phyloP scores from a whole-genome alignment of 2,888 invertebrate species.

The Sarcophaga variegata region DNA sequence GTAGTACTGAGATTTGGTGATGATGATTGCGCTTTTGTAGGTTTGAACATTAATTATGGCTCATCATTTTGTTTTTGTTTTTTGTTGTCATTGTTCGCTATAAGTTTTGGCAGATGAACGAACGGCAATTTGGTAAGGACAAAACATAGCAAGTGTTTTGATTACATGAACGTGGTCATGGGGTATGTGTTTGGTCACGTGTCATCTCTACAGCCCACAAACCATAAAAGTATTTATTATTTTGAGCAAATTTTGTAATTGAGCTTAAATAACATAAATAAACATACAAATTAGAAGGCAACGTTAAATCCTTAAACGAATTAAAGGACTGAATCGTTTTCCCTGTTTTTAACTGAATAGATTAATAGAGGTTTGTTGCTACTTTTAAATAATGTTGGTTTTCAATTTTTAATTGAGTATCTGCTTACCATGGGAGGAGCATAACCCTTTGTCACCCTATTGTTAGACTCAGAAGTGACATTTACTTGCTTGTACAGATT shows the following conservation, averaged over 20 bases:
- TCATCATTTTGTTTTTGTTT: conserved; percentile 52
- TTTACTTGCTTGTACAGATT: conserved; percentile 32
- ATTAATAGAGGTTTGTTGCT: background rate
- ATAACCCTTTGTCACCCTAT: conserved; percentile 45
- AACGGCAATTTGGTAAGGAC: background rate
- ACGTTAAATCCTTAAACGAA: conserved; percentile 10
- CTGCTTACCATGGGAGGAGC: background rate
- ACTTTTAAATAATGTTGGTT: conserved; percentile 7
- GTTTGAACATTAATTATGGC: conserved; percentile 54
- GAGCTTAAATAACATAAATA: conserved; percentile 74
- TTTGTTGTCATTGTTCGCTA: background rate
- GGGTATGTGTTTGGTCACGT: conserved; percentile 79
- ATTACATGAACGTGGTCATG: conserved; percentile 59
- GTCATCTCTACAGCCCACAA: conserved; percentile 72
- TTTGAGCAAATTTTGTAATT: conserved; percentile 68
- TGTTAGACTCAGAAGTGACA: background rate
- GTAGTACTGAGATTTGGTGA: conserved; percentile 41
- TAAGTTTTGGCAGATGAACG: background rate
- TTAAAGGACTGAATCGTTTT: too few relatives aligned
- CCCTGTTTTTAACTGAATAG: too few relatives aligned
- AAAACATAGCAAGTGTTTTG: conserved; percentile 59
- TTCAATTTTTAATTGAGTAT: too few relatives aligned
- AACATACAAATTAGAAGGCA: conserved; percentile 54
- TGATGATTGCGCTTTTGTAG: conserved; percentile 52
- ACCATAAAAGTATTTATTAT: conserved; percentile 71